phyloP scores from a whole-genome alignment of 2,797 vertebrate species.

The Carapus acus region DNA sequence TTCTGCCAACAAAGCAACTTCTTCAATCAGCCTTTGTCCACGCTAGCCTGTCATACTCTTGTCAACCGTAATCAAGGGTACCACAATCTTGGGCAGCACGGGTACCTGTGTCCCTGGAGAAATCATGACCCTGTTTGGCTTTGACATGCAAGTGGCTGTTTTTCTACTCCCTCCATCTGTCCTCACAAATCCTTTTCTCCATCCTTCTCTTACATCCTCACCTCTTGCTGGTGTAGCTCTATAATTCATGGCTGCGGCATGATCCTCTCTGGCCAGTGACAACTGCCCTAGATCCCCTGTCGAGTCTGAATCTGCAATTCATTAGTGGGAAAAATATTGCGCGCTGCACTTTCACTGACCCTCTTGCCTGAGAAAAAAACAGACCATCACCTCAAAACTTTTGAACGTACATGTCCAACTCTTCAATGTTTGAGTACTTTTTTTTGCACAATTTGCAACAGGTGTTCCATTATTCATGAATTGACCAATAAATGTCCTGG shows the following conservation, averaged over 20 bases:
- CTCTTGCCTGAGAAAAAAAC: neutral
- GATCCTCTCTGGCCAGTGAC: slow-evolving; percentile 17
- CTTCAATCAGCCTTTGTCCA: slow-evolving; percentile 16
- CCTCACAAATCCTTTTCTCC: slow-evolving; percentile 9
- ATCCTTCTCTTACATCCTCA: too few species aligned
- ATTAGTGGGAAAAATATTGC: neutral
- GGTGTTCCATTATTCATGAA: too few species aligned
- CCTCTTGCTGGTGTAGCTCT: slow-evolving; percentile 15
- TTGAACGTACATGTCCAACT: too few species aligned
- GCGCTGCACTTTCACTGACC: slow-evolving; percentile 14
- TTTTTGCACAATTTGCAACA: too few species aligned
- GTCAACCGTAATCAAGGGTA: slow-evolving; percentile 7
- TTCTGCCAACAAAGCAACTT: neutral
- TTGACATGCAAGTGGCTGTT: neutral
- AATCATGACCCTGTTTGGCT: slow-evolving; percentile 8
- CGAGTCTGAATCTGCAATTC: neutral
- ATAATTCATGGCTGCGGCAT: slow-evolving; percentile 39
- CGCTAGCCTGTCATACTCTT: slow-evolving; percentile 7
- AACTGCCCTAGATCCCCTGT: slow-evolving; percentile 14
- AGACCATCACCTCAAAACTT: too few species aligned
- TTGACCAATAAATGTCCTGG: too few species aligned
- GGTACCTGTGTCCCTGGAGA: neutral
- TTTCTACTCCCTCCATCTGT: neutral
- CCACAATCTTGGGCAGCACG: neutral
- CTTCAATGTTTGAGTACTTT: too few species aligned